Evolutionary conservation across 2,888 invertebrate species (phyloP), one percentile per base, ranked within the genome.

Genomic region (Calliscelio sp.): DNA sequence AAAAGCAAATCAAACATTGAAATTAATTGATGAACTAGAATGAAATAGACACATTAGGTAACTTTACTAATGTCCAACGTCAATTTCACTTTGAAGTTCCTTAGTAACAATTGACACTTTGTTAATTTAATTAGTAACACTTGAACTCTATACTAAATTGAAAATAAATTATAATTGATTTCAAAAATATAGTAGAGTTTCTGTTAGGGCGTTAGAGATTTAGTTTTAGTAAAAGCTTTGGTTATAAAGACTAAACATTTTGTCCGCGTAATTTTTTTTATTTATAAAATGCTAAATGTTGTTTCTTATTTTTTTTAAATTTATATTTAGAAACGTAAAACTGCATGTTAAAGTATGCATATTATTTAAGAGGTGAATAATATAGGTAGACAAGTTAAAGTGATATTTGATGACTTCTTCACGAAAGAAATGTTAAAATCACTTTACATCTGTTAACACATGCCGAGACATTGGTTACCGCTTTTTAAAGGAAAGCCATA

Each of bases 1-100:
- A 16, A 89, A 73, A 7, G 14, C 28, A 63, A 49, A 57, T 16
- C 16, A 14, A 35, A n/a, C 10, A 38, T 53, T 25, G 38, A n/a
- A n/a, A 51, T 51, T 25, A 51, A 25, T 18, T 18, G 22, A 46
- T 20, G 20, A 18, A 20, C 20, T 20, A 20, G 20, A 46, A 46
- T 46, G 18, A 46, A 46, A 20, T 46, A 46, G 20, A 11, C 46
- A n/a, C n/a, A 46, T 8, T 20, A 18, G 18, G 59, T 59, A 38
- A 24, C 20, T 8, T 4, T 18, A 11, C 28, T 46, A 46, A 63
- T 46, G 44, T 46, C 28, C 18, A 46, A 46, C 11, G 46, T 63
- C 24, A 44, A 18, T 46, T 44, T 28, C 18, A 4, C 4, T 44
- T 10, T 28, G 14, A 28, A 46, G 22, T 66, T 66, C 35, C 49